Evolutionary conservation across 2,797 vertebrate genomes (phyloP), one percentile per base, ranked within the genome.

Genomic region (Pelochelys cantorii): DNA sequence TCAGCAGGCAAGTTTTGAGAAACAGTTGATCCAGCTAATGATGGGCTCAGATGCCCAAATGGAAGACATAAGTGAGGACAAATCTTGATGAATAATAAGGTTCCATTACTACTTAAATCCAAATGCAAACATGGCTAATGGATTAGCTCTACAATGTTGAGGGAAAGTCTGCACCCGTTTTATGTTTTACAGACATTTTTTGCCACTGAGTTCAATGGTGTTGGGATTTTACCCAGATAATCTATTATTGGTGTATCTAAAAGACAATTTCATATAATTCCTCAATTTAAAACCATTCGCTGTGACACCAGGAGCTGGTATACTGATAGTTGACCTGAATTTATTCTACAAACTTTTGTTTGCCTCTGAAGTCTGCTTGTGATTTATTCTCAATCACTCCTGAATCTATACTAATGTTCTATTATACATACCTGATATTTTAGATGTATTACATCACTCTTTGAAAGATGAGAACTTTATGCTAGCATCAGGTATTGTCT

Each of bases 321-420:
- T 90, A 94, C 42, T 83, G 54, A 87, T 89, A 95, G 77, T 88
- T 96, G 92, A 95, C 83, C 86, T 87, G 89, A 96, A 94, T 97
- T 96, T 95, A 94, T 97, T 96, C 81, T 57, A n/a, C 83, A 68
- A 92, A 96, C 79, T 94, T 92, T 56, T 95, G 77, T 92, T 97
- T 88, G 86, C 34, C 78, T 97, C 87, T 92, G 57, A 97, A 96
- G 87, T 83, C 55, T 90, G 89, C 81, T 95, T 86, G 90, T 95
- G 96, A 97, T 97, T 98, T 97, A 95, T 97, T 93, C 91, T 87
- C 90, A 96, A 90, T 89, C 84, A 84, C 53, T 88, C 12, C 62
- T 83, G 23, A 96, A 84, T 94, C 87, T 94, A 75, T 88, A 68
- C 87, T 96, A 96, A 94, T 95, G 90, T 34, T 54, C 90, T 91